phyloP scores from a whole-genome alignment of 2,797 vertebrate species.

The Sciaenops ocellatus region DNA sequence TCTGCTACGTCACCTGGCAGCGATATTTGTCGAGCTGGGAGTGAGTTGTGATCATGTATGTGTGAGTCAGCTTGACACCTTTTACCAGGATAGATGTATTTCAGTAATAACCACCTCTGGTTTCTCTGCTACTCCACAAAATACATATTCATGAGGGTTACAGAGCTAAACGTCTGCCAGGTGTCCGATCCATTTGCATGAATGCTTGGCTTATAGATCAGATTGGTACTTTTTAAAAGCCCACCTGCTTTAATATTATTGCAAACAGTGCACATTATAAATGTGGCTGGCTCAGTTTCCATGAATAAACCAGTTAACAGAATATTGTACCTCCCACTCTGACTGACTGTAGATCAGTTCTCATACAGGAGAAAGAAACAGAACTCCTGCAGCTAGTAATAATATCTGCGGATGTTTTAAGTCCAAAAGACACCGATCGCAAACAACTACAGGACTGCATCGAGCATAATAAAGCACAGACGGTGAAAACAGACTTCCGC shows the following conservation, averaged over 20 bases:
- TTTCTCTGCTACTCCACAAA: background rate
- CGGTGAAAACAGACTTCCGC: background rate
- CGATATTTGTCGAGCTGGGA: too few relatives aligned
- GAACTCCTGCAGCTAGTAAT: background rate
- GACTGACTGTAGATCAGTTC: background rate
- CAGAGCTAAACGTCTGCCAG: constrained; percentile 39
- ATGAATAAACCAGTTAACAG: constrained; percentile 16
- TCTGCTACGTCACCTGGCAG: too few relatives aligned
- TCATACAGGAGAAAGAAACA: background rate
- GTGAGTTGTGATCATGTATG: background rate
- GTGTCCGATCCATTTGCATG: constrained; percentile 37
- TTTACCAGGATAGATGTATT: too few relatives aligned
- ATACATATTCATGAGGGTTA: constrained; percentile 25
- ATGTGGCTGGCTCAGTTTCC: background rate
- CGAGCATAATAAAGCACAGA: background rate
- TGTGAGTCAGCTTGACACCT: background rate
- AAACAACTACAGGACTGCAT: background rate
- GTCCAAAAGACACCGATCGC: background rate
- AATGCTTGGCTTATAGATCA: constrained; percentile 19
- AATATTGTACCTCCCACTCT: constrained; percentile 12
- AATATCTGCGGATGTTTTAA: background rate
- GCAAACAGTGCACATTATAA: constrained; percentile 13
- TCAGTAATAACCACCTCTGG: background rate
- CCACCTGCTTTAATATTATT: constrained; percentile 25
- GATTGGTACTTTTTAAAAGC: constrained; percentile 29